Percentiles rank a stretch among this genome's conserved stretches.
Conservation (phyloP, 2,113 vertebrate genomes). For the Crotalus viridis region DNA sequence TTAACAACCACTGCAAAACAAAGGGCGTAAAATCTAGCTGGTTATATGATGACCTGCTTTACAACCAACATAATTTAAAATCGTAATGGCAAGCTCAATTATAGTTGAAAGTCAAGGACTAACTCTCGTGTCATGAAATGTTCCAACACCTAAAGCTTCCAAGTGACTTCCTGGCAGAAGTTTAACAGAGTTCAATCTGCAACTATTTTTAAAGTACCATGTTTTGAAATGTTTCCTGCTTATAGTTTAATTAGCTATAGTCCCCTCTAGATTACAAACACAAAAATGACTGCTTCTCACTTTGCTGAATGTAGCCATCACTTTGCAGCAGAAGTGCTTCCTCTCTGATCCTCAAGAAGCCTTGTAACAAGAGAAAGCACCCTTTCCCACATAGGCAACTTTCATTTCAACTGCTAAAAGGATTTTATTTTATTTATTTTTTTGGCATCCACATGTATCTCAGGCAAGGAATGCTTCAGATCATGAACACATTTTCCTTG, state of each 20-base stretch:
- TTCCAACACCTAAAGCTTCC: neutral
- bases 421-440: neutral
- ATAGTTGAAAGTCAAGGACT: neutral
- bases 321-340: neutral
- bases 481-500: neutral
- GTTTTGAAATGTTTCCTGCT: neutral
- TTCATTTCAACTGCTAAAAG: neutral
- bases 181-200: neutral
- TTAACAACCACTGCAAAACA: neutral
- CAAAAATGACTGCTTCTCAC: neutral
- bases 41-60: neutral
- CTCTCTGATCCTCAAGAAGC: constrained; percentile 3
- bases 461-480: neutral
- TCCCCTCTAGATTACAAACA: neutral
- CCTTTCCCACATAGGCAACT: neutral
- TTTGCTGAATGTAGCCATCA: neutral
- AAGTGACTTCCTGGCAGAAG: neutral
- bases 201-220: neutral
- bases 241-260: neutral
- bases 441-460: neutral
- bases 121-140: neutral
- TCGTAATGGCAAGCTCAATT: neutral
- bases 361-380: neutral
- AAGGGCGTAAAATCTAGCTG: neutral
- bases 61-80: neutral